phyloP scores from a whole-genome alignment of 2,888 invertebrate genomes.

The Andrena trimmerana region DNA sequence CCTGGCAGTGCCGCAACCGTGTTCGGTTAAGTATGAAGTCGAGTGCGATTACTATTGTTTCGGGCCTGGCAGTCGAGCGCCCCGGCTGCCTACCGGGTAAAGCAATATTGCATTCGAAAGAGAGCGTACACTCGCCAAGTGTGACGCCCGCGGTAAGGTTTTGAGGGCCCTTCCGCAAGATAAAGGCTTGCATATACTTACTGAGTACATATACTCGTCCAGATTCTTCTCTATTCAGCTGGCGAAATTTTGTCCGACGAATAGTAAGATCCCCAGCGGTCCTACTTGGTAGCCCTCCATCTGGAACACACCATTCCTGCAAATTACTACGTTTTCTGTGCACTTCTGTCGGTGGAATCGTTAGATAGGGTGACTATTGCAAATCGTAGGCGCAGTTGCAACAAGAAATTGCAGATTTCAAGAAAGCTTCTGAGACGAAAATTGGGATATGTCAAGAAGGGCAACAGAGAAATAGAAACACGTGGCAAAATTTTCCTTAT shows the following conservation, averaged over 20 bases:
- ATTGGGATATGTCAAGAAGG: too few species aligned
- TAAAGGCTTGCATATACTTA: slow-evolving; percentile 83
- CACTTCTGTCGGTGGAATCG: too few species aligned
- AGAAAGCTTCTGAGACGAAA: too few species aligned
- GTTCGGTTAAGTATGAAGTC: slow-evolving; percentile 68
- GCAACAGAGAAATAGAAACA: too few species aligned
- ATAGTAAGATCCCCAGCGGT: slow-evolving; percentile 70
- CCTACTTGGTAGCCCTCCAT: neutral
- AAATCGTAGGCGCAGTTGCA: too few species aligned
- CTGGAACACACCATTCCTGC: neutral
- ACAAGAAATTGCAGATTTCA: too few species aligned
- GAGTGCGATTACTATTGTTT: slow-evolving; percentile 78
- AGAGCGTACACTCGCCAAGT: slow-evolving; percentile 75
- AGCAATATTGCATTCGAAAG: slow-evolving; percentile 78
- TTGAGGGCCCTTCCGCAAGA: slow-evolving; percentile 78
- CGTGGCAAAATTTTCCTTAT: too few species aligned
- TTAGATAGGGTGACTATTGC: too few species aligned
- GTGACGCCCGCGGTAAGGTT: slow-evolving; percentile 82
- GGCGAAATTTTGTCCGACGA: slow-evolving; percentile 75
- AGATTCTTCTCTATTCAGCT: slow-evolving; percentile 62
- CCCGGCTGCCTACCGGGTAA: slow-evolving; percentile 71
- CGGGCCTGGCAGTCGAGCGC: slow-evolving; percentile 71
- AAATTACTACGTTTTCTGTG: neutral
- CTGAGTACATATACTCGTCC: slow-evolving; percentile 73
- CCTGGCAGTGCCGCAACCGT: slow-evolving; percentile 62